Evolutionary conservation across 2,888 invertebrate species (phyloP), one percentile per base, ranked within the genome.

Genomic region (Nemapogon koenigi): DNA sequence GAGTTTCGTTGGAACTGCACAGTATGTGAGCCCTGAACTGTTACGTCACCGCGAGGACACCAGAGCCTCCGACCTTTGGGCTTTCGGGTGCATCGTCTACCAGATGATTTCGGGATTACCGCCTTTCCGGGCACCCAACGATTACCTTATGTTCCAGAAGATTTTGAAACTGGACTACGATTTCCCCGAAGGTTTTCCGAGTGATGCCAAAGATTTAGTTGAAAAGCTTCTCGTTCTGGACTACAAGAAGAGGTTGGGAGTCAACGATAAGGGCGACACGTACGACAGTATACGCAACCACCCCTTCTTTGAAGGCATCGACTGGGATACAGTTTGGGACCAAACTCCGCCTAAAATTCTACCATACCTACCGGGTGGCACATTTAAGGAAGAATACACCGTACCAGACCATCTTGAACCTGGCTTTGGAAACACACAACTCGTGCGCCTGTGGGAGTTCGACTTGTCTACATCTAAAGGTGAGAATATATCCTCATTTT

Each of bases 21-120:
- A 98, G 63, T 99, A 98, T 68, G 97, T 99, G 0, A 97, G 97
- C 40, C 99, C 99, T 2, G 99, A 99, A 76, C 84, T 98, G 44
- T 79, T 99, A 36, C 90, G 88, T 42, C 89, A 91, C 58, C 86
- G 88, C 42, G 86, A 86, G 2, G 86, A 88, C 37, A 86, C 88
- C 33, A 83, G 84, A 39, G 85, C 91, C 28, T 91, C 93, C 10
- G 99, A 99, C 72, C 80, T 98, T 40, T 99, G 99, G 99, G 98
- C 98, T 0, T 80, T 96, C 31, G 99, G 98, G 17, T 97, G 97
- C 67, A 94, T 98, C 49, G 79, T 97, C 46, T 98, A 94, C 75
- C 98, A 99, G 78, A 95, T 99, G 91, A 86, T 97, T 46, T 87
- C 94, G 10, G 97, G 98, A 2, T 68, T 90, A 48, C 92, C 94